A percentile compares a stretch with the other conserved stretches of the same genome.
These are phyloP conservation scores for Hartigia nigra DNA, from an alignment of 2,888 invertebrate species.

Conservation along the genomic window DNA sequence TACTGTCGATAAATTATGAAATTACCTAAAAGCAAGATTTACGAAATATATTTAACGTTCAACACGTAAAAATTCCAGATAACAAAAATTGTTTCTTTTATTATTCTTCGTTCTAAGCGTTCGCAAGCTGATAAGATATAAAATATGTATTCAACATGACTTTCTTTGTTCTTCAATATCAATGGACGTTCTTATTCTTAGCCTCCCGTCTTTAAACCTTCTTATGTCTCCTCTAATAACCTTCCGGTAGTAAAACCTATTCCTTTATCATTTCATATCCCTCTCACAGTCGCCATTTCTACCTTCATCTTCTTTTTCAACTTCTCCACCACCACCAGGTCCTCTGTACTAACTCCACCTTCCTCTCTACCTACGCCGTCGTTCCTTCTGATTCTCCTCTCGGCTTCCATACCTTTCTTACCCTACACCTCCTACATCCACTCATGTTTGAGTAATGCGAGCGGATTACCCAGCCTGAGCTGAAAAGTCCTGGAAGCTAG, in stretches of 20 bases:
- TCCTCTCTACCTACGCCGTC: conserved; percentile 6
- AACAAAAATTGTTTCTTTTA: background rate
- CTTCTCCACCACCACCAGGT: conserved; percentile 1
- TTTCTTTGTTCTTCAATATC: background rate
- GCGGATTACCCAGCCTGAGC: conserved; percentile 43
- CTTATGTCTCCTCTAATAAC: conserved; percentile 21
- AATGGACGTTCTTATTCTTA: background rate
- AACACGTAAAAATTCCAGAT: background rate
- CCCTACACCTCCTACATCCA: conserved; percentile 27
- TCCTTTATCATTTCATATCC: conserved; percentile 9
- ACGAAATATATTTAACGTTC: background rate
- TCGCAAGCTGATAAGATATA: background rate
- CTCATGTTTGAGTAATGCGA: conserved; percentile 45
- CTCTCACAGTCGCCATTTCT: conserved; percentile 3
- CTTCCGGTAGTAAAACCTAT: conserved; percentile 5
- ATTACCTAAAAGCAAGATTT: background rate
- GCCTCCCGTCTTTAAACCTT: conserved; percentile 21
- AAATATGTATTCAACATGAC: background rate
- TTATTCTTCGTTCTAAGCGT: background rate
- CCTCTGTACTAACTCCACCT: conserved; percentile 3
- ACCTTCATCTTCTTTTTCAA: conserved; percentile 7
- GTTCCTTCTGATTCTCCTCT: conserved; percentile 3
- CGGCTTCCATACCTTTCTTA: background rate
- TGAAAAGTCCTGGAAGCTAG: conserved; percentile 38
- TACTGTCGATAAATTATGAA: background rate